These are phyloP conservation scores for Xenopus petersii DNA, from an alignment of 2,797 vertebrate species.

Conservation along the genomic window DNA sequence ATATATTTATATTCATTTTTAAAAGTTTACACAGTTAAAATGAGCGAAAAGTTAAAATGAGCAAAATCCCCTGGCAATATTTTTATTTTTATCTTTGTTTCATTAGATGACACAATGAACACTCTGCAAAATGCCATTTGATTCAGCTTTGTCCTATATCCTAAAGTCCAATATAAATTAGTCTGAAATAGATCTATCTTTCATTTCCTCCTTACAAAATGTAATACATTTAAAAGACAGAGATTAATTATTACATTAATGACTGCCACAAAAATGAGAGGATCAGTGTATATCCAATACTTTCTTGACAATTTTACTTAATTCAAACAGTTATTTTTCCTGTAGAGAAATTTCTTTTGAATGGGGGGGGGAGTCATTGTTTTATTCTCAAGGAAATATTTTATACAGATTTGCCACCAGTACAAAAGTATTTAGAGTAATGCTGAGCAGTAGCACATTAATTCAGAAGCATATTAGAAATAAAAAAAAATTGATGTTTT, in stretches of 20 bases:
- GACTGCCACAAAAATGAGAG: constrained; percentile 71
- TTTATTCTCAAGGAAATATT: constrained; percentile 53
- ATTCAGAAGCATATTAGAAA: too few relatives aligned
- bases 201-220: constrained; percentile 77
- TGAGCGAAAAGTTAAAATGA: too few relatives aligned
- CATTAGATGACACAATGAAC: constrained; percentile 34
- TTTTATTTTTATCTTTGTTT: constrained; percentile 9
- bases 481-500: too few relatives aligned
- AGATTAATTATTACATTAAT: constrained; percentile 79
- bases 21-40: too few relatives aligned
- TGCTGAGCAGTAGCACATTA: too few relatives aligned
- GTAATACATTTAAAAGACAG: constrained; percentile 76
- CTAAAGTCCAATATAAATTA: constrained; percentile 76
- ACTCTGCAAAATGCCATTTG: constrained; percentile 64
- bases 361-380: constrained; percentile 58
- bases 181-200: constrained; percentile 72
- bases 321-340: constrained; percentile 66
- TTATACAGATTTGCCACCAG: constrained; percentile 31
- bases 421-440: too few relatives aligned
- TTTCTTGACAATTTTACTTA: constrained; percentile 69
- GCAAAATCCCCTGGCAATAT: not conserved
- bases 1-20: too few relatives aligned
- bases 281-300: constrained; percentile 65
- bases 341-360: constrained; percentile 59
- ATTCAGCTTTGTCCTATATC: constrained; percentile 67